Conservation (phyloP, 2,113 vertebrate genomes). For the Elaphurus davidianus region DNA sequence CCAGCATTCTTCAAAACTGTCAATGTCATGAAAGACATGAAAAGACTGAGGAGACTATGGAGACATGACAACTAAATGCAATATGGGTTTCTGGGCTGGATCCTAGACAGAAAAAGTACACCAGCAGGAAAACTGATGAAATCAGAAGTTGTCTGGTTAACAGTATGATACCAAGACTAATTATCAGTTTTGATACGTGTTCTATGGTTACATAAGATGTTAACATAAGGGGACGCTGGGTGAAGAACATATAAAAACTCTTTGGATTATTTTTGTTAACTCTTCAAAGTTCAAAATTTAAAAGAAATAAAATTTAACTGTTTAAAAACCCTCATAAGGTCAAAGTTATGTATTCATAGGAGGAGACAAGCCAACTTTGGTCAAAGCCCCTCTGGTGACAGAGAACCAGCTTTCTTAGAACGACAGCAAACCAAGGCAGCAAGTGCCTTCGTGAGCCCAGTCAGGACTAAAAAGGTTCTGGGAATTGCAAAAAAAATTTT, state of each 20-base stretch:
- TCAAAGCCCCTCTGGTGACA: constrained; percentile 36
- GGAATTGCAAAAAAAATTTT: neutral
- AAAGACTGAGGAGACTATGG: neutral
- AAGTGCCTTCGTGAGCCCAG: neutral
- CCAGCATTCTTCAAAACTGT: neutral
- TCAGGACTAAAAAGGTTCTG: neutral
- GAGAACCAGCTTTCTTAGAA: constrained; percentile 41
- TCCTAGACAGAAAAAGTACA: neutral
- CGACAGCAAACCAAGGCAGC: neutral
- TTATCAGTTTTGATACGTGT: neutral
- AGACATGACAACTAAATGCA: neutral
- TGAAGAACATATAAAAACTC: neutral
- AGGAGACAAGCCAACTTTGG: constrained; percentile 36
- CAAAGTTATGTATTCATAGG: neutral
- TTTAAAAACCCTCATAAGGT: neutral
- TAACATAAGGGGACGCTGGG: neutral
- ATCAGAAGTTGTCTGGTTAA: neutral
- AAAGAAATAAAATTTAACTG: neutral
- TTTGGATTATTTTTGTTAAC: neutral
- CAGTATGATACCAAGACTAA: neutral
- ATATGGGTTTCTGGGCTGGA: neutral
- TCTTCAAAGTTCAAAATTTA: constrained; percentile 10
- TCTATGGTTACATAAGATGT: neutral
- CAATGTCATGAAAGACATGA: neutral
- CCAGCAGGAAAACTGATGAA: neutral